Evolutionary conservation across 2,797 vertebrate species (phyloP), one percentile per base, ranked within the genome.

Genomic region (Pyrrhura leucotis): DNA sequence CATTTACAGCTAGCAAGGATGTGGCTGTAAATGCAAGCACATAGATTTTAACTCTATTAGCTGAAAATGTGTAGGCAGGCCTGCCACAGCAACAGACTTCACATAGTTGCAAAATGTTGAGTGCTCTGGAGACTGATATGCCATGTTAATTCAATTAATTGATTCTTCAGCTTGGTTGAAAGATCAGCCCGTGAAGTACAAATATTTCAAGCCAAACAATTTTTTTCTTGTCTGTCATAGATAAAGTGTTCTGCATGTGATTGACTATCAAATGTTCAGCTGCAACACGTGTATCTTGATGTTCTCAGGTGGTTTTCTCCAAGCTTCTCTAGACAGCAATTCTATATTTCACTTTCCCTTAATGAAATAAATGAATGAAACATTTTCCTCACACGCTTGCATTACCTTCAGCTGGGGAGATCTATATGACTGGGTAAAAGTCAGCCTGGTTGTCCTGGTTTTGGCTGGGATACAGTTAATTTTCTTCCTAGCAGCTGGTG

Each of bases 101-200:
- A 75, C 89, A 77, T 88, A 48, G 54, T 25, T 29, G 25, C 56
- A 22, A 45, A 74, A 54, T 29, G 83, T 20, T 72, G 76, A 88
- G 54, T 39, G 79, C 88, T 95, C 86, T 2, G 8, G 80, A 86
- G 88, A 18, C 69, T 44, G 80, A 66, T 75, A 73, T 45, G 39
- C 74, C 20, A 19, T 21, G 73, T 74, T 95, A 94, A 95, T 95
- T 96, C 88, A 86, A 77, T 87, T 96, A 96, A 91, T 93, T 91
- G 67, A 48, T 89, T 91, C 74, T 91, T 82, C 71, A 48, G 51
- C 59, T 65, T 51, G 67, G 51, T 82, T 86, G 89, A 84, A 76
- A 95, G 88, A 89, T 61, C 59, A 79, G 13, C 56, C 37, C 1
- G 1, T 35, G 85, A 85, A 74, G 21, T 58, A 73, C 54, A 74